Evolutionary conservation across 2,888 invertebrate genomes (phyloP), one percentile per base, ranked within the genome.

Genomic region (Mallateleia sp.): DNA sequence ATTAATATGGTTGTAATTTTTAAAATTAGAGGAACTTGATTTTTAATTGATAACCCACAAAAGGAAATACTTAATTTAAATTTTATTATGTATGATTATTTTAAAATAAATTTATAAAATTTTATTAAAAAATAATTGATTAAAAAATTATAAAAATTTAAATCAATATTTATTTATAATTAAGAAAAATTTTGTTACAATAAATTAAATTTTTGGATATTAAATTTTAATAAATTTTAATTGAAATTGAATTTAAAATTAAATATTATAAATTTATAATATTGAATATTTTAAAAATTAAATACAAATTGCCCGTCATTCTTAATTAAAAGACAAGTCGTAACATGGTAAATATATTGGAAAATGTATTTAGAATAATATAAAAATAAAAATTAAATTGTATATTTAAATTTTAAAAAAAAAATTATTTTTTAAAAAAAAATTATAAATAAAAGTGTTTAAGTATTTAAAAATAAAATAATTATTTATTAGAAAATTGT

Each of bases 261-360:
- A 94, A 96, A 0, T 96, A 96, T n/a, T 97, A 96, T 95, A 96
- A 96, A 95, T 94, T 93, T 95, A 95, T 89, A 91, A 87, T 92
- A 83, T 87, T 72, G 89, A 89, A 85, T 90, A 89, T 82, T 92
- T 25, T 54, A 25, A 24, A 74, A 81, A 85, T 93, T 64, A 80
- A 91, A 97, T 96, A 97, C 97, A 97, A 96, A 97, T 97, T 96
- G 97, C 97, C 97, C 97, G 97, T 97, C 97, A 95, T 67, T 74
- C 92, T 25, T 75, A 93, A 80, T 58, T n/a, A 64, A 90, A 96
- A 93, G 96, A 96, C 96, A 93, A 86, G 88, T 78, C 83, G 95
- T 79, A 81, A 92, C 84, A 92, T 91, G 94, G 94, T 89, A 77
- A 85, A 84, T 77, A 42, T 82, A 81, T 28, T 87, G 75, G 75